A percentile compares a stretch with the other conserved stretches of the same genome.
Conservation (phyloP, 1,140 invertebrate genomes). For the Bombus cullumanus region DNA sequence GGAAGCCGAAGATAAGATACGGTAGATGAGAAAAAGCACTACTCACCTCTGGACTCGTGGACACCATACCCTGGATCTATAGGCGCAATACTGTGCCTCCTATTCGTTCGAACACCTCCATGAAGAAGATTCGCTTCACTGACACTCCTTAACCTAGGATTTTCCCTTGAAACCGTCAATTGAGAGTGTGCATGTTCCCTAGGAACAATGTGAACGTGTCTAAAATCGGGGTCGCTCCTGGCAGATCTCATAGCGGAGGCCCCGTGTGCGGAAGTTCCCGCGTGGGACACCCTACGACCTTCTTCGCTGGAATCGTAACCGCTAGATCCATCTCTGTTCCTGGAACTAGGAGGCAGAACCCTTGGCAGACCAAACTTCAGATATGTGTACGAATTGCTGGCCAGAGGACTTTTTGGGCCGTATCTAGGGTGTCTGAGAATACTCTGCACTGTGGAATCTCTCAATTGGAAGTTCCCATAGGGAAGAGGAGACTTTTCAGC, state of each 20-base stretch:
- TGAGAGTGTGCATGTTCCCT: slow-evolving; percentile 81
- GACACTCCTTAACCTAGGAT: slow-evolving; percentile 84
- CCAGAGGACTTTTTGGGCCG: slow-evolving; percentile 91
- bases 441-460: slow-evolving; percentile 96
- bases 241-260: slow-evolving; percentile 77
- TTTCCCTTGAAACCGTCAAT: slow-evolving; percentile 79
- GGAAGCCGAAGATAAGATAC: not conserved
- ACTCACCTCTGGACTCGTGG: slow-evolving; percentile 33
- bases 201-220: slow-evolving; percentile 81
- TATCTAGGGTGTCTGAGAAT: slow-evolving; percentile 95
- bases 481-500: slow-evolving; percentile 94
- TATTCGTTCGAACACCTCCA: slow-evolving; percentile 79
- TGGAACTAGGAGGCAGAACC: slow-evolving; percentile 89
- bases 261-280: slow-evolving; percentile 55
- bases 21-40: not conserved
- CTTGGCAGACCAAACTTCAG: slow-evolving; percentile 95
- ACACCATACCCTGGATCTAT: slow-evolving; percentile 83
- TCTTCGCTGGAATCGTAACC: slow-evolving; percentile 93
- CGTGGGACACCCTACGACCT: slow-evolving; percentile 78
- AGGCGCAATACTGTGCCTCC: slow-evolving; percentile 86
- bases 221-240: slow-evolving; percentile 91
- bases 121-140: slow-evolving; percentile 91
- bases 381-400: slow-evolving; percentile 96
- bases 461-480: slow-evolving; percentile 95
- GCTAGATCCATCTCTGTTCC: slow-evolving; percentile 87